A percentile compares a stretch with the other conserved stretches of the same genome.
These are phyloP conservation scores for Squalus acanthias DNA, from an alignment of 2,797 vertebrate species.

Conservation along the genomic window DNA sequence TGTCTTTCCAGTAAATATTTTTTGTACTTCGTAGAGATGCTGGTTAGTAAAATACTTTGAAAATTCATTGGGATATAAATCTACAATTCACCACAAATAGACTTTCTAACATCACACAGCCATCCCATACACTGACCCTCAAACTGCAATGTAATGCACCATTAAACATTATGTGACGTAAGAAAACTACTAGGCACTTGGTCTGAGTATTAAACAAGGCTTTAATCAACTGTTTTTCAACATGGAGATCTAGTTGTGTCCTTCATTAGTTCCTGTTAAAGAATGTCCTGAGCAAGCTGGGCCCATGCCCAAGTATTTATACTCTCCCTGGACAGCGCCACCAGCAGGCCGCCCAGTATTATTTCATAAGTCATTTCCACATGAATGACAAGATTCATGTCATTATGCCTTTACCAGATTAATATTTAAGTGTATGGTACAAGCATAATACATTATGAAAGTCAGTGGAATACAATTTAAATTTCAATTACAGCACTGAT, in stretches of 20 bases:
- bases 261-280: too few species aligned
- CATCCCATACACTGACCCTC: not conserved
- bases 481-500: not conserved
- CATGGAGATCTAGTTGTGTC: too few species aligned
- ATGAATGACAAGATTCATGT: too few species aligned
- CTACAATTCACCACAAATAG: not conserved
- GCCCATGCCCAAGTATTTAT: too few species aligned
- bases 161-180: not conserved
- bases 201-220: too few species aligned
- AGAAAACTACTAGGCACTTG: too few species aligned
- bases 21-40: not conserved
- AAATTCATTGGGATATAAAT: not conserved
- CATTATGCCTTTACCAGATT: not conserved
- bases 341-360: too few species aligned
- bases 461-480: not conserved
- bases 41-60: not conserved
- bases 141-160: not conserved
- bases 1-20: not conserved
- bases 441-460: not conserved
- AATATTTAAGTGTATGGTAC: not conserved
- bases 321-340: too few species aligned
- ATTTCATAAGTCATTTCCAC: too few species aligned
- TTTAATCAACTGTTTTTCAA: too few species aligned
- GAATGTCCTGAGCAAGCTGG: too few species aligned
- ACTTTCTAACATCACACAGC: not conserved